Evolutionary conservation across 2,113 vertebrate genomes (phyloP), one percentile per base, ranked within the genome.

Genomic region (Scolopax mira): DNA sequence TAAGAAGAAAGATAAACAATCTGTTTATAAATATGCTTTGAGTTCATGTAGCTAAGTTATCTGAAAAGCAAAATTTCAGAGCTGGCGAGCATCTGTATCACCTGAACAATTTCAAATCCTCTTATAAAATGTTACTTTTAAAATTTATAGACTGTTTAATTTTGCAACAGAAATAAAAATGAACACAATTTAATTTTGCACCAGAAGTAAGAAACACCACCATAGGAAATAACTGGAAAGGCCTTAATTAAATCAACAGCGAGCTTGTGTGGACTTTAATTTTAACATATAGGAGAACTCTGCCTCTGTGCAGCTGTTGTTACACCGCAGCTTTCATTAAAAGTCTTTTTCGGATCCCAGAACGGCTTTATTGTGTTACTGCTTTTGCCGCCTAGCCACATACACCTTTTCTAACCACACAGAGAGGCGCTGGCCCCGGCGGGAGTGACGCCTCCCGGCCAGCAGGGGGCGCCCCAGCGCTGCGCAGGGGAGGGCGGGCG

Each of bases 231-330:
- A 60, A 13, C n/a, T 18, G 67, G 25, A 12, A 62, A 71, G 27
- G 24, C 15, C 30, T 1, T 10, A 3, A 48, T 33, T 18, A 39
- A 5, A 13, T 14, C 3, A 11, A 24, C 35, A 57, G 65, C 7
- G 8, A 35, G 57, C 3, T 6, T 16, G 37, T 5, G 28, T 12
- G 51, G 24, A 12, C 18, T 41, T 60, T 3, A 10, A 33, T 11
- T 37, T 39, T 41, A 13, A 25, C 0, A 0, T 11, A 2, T 0
- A 37, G 4, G n/a, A 41, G 30, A 30, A 9, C 12, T 12, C 24
- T 30, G 27, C 46, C 15, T 8, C 58, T 13, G 25, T 8, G 80
- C 70, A 19, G 42, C 49, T 51, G 42, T 44, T 16, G 2, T 6
- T 6, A 4, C 25, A 16, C 44, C 13, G 46, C 18, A 60, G 44